Evolutionary conservation across 2,113 vertebrate genomes (phyloP).

Genomic region (Pachycephala philippinensis): DNA sequence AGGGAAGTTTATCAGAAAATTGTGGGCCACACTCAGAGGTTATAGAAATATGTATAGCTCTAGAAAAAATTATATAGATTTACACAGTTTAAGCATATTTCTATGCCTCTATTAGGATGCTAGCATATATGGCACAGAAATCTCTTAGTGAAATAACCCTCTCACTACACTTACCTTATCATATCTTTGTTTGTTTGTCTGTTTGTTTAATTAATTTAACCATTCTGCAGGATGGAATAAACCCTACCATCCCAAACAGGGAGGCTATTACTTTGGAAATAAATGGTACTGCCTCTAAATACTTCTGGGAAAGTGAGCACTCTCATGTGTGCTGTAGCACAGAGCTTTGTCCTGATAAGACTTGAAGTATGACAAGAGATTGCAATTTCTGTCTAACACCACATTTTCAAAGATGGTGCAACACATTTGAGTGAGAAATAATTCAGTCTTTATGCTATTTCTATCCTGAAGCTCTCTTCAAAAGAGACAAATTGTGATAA

Average conservation of each 20-base stretch:
- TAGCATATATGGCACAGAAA: background rate
- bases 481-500: background rate
- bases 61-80: background rate
- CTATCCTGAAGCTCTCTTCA: background rate
- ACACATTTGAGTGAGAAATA: background rate
- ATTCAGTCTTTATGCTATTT: background rate
- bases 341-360: background rate
- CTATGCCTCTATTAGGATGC: background rate
- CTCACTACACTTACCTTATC: background rate
- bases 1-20: background rate
- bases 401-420: background rate
- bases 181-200: background rate
- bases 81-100: background rate
- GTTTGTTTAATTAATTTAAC: background rate
- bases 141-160: background rate
- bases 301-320: background rate
- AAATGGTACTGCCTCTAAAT: background rate
- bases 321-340: background rate
- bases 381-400: background rate
- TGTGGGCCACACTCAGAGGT: background rate
- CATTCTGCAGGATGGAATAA: background rate
- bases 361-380: background rate
- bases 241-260: background rate
- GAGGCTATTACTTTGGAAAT: background rate
- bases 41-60: background rate